These are phyloP conservation scores for Notarius lentiginosus DNA, from an alignment of 2,113 vertebrate species.

Conservation along the genomic window DNA sequence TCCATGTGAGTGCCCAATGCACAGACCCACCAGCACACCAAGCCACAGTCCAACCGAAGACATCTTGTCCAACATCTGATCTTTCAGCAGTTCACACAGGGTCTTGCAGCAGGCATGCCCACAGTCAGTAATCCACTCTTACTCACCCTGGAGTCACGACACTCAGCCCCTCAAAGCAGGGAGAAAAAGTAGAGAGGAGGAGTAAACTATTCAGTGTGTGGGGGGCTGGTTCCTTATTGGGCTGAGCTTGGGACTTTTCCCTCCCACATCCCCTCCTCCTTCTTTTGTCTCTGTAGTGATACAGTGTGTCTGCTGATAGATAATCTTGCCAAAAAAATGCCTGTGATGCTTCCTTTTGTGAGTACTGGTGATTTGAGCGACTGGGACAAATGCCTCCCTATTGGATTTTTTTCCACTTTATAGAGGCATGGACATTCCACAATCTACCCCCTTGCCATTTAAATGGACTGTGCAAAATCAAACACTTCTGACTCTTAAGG, in stretches of 20 bases:
- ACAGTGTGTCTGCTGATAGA: conserved; percentile 65
- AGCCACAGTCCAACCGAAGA: conserved; percentile 54
- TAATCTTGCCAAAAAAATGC: conserved; percentile 67
- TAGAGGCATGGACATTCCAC: conserved; percentile 38
- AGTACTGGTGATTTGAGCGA: conserved; percentile 56
- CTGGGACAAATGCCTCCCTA: conserved; percentile 34
- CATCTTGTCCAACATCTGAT: conserved; percentile 60
- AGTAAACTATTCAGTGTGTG: conserved; percentile 64
- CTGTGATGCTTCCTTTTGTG: conserved; percentile 59
- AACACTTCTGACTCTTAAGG: neutral
- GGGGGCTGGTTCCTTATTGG: conserved; percentile 63
- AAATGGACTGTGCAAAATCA: conserved; percentile 28
- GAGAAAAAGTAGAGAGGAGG: conserved; percentile 67
- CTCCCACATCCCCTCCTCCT: conserved; percentile 60
- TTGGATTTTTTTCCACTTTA: conserved; percentile 43
- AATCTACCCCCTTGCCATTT: conserved; percentile 17
- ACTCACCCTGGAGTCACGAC: conserved; percentile 56
- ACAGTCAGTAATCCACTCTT: conserved; percentile 48
- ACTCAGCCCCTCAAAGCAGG: conserved; percentile 57
- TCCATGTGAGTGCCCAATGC: conserved; percentile 57
- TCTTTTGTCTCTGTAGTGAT: conserved; percentile 71
- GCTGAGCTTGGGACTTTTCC: conserved; percentile 59
- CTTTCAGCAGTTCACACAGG: conserved; percentile 47
- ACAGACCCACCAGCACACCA: conserved; percentile 67
- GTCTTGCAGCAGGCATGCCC: conserved; percentile 50